phyloP scores from a whole-genome alignment of 2,888 invertebrate species.

The Drosophila nr. perissopoda region DNA sequence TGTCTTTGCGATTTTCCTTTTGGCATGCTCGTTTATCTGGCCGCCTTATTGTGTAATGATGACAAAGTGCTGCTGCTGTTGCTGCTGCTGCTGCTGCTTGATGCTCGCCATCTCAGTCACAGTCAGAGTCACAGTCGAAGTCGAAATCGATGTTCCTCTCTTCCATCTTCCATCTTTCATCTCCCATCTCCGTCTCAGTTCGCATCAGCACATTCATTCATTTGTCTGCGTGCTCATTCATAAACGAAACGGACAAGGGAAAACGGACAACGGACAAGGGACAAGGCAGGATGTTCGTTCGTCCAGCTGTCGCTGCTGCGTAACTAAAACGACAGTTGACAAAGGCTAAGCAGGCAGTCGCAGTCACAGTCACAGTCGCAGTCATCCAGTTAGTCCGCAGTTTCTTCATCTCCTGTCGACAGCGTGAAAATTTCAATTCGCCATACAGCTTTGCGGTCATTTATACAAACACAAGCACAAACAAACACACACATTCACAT shows the following conservation, averaged over 20 bases:
- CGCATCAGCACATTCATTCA: conserved; percentile 71
- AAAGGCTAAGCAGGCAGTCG: conserved; percentile 72
- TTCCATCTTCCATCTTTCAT: conserved; percentile 4
- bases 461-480: conserved; percentile 50
- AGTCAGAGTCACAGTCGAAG: conserved; percentile 29
- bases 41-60: conserved; percentile 76
- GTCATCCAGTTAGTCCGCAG: conserved; percentile 55
- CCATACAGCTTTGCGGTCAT: conserved; percentile 75
- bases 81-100: conserved; percentile 21
- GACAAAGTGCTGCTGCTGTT: conserved; percentile 69
- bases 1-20: conserved; percentile 78
- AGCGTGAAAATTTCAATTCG: conserved; percentile 78
- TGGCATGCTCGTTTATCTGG: conserved; percentile 61
- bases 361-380: conserved; percentile 22
- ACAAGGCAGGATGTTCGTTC: conserved; percentile 7
- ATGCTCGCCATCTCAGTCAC: conserved; percentile 45
- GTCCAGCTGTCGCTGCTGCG: conserved; percentile 65
- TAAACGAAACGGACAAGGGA: conserved; percentile 65
- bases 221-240: conserved; percentile 68
- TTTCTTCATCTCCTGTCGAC: conserved; percentile 55
- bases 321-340: conserved; percentile 75
- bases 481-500: conserved; percentile 10
- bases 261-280: not conserved
- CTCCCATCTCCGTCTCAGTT: conserved; percentile 33
- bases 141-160: conserved; percentile 1